Evolutionary conservation across 2,113 vertebrate species (phyloP).

Genomic region (Leptocoma aspasia): DNA sequence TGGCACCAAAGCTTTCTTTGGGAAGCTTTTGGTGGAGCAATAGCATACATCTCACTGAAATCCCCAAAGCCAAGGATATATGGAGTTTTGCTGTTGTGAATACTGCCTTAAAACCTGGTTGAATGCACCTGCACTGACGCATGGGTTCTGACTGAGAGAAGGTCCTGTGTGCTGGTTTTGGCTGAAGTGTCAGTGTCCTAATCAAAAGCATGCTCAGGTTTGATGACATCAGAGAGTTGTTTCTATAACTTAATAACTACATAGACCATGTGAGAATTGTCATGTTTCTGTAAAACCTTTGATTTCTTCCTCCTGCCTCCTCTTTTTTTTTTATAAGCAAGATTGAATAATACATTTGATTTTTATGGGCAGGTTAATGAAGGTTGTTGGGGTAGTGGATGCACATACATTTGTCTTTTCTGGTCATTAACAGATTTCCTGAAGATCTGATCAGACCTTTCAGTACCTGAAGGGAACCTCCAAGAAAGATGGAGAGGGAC

Average conservation of each 20-base stretch:
- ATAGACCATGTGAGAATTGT: background rate
- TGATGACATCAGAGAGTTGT: background rate
- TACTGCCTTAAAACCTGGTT: background rate
- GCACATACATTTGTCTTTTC: background rate
- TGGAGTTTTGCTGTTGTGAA: background rate
- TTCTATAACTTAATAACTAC: background rate
- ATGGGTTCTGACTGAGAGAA: background rate
- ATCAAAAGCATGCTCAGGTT: background rate
- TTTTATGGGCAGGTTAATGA: background rate
- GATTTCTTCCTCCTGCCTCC: background rate
- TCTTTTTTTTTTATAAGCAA: background rate
- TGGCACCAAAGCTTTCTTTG: background rate
- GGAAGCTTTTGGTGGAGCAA: background rate
- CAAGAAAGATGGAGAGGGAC: background rate
- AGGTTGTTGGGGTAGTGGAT: background rate
- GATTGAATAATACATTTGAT: background rate
- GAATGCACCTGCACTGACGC: accelerated
- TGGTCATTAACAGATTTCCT: background rate
- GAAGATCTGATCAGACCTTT: background rate
- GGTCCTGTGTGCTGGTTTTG: background rate
- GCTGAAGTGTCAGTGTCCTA: background rate
- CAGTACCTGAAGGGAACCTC: background rate
- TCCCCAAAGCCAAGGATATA: background rate
- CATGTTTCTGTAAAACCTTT: background rate
- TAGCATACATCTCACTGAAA: background rate